Conservation (phyloP, 2,797 vertebrate species). For the Fundulus diaphanus region DNA sequence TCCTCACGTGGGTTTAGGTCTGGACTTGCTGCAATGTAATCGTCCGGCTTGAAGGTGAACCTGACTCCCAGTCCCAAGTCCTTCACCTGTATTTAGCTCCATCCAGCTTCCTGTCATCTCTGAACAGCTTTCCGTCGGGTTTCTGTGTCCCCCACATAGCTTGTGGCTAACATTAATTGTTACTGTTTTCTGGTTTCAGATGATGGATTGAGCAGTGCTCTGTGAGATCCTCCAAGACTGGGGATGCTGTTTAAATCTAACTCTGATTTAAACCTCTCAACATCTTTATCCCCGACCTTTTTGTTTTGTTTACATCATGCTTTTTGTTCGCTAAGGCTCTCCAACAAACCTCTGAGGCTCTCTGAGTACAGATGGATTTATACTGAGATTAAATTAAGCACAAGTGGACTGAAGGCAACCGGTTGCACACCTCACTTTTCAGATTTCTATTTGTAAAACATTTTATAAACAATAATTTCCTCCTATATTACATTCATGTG, state of each 20-base stretch:
- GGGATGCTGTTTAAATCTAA: neutral
- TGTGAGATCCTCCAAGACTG: too few species aligned
- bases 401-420: neutral
- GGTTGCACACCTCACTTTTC: neutral
- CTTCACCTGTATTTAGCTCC: neutral
- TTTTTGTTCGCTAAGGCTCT: neutral
- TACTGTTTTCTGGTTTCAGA: neutral
- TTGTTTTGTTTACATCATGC: neutral
- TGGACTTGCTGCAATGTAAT: neutral
- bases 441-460: neutral
- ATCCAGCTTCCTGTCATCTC: neutral
- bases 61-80: neutral
- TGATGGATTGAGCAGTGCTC: neutral
- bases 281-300: neutral
- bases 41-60: neutral
- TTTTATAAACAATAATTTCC: neutral
- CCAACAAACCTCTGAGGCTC: neutral
- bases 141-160: neutral
- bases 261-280: neutral
- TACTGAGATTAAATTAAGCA: neutral
- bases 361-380: neutral
- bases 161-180: neutral
- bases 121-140: neutral
- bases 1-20: neutral
- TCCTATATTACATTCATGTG: neutral